Conservation (phyloP, 2,797 vertebrate species). For the Alca torda region DNA sequence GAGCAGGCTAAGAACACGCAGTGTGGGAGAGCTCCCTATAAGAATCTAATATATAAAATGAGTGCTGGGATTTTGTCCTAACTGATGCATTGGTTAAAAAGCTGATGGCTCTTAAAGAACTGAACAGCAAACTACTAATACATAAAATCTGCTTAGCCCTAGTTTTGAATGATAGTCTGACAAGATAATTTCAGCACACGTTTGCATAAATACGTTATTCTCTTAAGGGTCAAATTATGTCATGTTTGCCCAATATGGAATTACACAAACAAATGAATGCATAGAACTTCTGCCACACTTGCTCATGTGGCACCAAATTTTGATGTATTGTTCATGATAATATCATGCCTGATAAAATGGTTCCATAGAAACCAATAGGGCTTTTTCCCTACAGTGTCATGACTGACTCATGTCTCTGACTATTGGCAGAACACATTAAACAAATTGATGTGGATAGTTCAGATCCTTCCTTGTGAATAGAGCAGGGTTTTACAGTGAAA, state of each 20-base stretch:
- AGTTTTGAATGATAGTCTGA: background rate
- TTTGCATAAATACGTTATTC: background rate
- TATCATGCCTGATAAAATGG: background rate
- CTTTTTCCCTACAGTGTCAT: background rate
- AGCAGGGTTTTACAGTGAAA: background rate
- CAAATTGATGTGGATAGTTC: background rate
- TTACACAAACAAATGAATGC: background rate
- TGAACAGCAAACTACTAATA: background rate
- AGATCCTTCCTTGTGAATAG: background rate
- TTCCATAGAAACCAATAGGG: background rate
- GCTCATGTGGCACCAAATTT: background rate
- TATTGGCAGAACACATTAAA: background rate
- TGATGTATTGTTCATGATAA: background rate
- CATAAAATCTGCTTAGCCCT: background rate
- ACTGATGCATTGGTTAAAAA: background rate
- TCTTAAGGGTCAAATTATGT: background rate
- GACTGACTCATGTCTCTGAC: background rate
- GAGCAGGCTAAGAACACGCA: background rate
- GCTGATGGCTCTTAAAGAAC: background rate
- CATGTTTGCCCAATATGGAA: background rate
- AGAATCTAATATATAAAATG: background rate
- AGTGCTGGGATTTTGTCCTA: background rate
- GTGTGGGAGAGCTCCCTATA: background rate
- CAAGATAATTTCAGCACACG: background rate
- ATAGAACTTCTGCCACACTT: background rate